Evolutionary conservation across 1,140 invertebrate species (phyloP), one percentile per base, ranked within the genome.

Genomic region (Drosophila aff.): DNA sequence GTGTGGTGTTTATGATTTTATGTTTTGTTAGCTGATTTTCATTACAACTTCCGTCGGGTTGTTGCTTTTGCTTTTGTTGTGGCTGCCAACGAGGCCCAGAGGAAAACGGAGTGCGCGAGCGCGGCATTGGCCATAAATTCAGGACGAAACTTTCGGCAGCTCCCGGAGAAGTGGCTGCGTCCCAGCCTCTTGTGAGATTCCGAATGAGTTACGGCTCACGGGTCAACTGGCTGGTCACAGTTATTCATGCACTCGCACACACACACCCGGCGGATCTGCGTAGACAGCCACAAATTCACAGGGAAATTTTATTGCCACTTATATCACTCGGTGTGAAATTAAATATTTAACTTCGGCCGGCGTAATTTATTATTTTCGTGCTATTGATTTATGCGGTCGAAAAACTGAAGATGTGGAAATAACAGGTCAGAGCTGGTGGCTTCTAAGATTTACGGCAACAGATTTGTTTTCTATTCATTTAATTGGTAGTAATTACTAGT

Each of bases 31-130:
- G 68, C 62, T 55, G 76, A 36, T 49, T 74, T 74, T 74, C 57
- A 71, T 71, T 57, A 18, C 18, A 31, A 18, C 26, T 21, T 18
- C 9, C 16, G 55, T 43, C 40, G 44, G 68, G 57, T 52, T 71
- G 61, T 66, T 41, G 36, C 61, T 52, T 47, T 16, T 26, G 47
- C 26, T n/a, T 15, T 4, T 49, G 64, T n/a, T 41, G 68, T 13
- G 4, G 66, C 58, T 59, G 60, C 49, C 65, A 89, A 89, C 61
- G 84, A 79, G 69, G 78, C 84, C 84, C 84, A 58, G 47, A 87
- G 84, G 84, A 89, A 69, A 59, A 47, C 59, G 63, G 53, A 84
- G 74, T 89, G 77, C 85, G 84, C 85, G 85, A 89, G 81, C 81
- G 85, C 84, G 61, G 80, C 82, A 73, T 68, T 59, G 61, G 62